Conservation (phyloP, 2,888 invertebrate species). For the Tinea trinotella region DNA sequence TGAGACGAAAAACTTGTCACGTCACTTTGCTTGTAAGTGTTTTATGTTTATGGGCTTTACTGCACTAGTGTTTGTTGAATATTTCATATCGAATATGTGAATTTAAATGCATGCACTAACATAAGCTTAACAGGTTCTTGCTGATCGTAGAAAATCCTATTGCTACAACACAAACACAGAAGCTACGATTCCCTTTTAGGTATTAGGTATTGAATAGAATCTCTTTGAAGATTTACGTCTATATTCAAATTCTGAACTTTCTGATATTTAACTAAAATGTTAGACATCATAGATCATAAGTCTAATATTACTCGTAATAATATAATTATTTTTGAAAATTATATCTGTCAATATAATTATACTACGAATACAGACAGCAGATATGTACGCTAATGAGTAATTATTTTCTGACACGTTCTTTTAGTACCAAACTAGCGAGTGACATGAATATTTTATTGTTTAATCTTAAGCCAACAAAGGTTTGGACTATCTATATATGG, state of each 20-base stretch:
- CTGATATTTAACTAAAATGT: too few species aligned
- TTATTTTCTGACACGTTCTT: conserved; percentile 14
- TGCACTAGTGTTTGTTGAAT: background rate
- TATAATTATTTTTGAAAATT: too few species aligned
- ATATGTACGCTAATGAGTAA: conserved; percentile 2
- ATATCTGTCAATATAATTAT: too few species aligned
- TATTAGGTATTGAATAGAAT: too few species aligned
- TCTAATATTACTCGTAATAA: too few species aligned
- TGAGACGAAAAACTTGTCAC: background rate
- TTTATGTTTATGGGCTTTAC: background rate
- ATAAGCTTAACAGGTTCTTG: background rate
- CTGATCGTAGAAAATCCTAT: background rate
- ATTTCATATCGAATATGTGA: background rate
- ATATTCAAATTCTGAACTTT: too few species aligned
- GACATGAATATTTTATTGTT: conserved; percentile 31
- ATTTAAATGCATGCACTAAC: background rate
- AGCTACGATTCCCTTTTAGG: too few species aligned
- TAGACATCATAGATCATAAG: too few species aligned
- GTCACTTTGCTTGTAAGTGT: background rate
- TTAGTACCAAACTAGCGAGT: conserved; percentile 23
- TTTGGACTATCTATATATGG: conserved; percentile 27
- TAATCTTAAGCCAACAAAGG: conserved; percentile 31
- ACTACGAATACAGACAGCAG: too few species aligned
- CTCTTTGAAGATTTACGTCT: too few species aligned
- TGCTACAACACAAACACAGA: background rate